A percentile compares a stretch with the other conserved stretches of the same genome.
These are phyloP conservation scores for Columba guinea DNA, from an alignment of 2,797 vertebrate species.

Conservation along the genomic window DNA sequence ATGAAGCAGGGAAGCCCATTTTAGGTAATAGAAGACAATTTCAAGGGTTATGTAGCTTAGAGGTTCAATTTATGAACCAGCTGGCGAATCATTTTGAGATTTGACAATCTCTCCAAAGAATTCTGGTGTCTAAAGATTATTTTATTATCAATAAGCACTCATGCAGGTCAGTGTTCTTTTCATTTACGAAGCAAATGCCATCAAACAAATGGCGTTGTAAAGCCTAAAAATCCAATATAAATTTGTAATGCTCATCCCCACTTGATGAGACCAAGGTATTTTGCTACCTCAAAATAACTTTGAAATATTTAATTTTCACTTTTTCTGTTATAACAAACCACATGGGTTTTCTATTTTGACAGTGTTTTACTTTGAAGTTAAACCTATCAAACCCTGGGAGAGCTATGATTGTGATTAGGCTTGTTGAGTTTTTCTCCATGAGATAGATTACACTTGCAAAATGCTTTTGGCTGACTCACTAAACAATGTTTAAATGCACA, in stretches of 20 bases:
- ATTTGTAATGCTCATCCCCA: neutral
- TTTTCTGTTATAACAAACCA: neutral
- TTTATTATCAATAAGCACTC: slow-evolving; percentile 56
- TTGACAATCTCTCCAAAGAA: slow-evolving; percentile 6
- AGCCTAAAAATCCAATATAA: slow-evolving; percentile 58
- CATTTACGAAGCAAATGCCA: slow-evolving; percentile 62
- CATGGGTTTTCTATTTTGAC: neutral
- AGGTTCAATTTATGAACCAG: neutral
- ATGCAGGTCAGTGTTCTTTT: slow-evolving; percentile 57
- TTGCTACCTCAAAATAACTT: slow-evolving; percentile 10
- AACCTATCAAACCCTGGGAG: neutral
- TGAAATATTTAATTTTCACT: slow-evolving; percentile 3
- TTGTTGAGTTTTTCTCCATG: neutral
- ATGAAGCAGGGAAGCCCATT: neutral
- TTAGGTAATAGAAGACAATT: neutral
- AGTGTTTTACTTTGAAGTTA: neutral
- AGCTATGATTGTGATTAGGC: neutral
- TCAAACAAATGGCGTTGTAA: slow-evolving; percentile 58
- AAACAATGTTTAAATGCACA: slow-evolving; percentile 10
- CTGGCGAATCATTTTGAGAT: neutral
- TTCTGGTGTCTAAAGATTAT: slow-evolving; percentile 18
- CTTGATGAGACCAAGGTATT: slow-evolving; percentile 35
- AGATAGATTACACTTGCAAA: slow-evolving; percentile 26
- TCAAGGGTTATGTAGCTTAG: neutral
- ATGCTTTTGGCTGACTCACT: slow-evolving; percentile 33